Evolutionary conservation across 2,797 vertebrate species (phyloP), one percentile per base, ranked within the genome.

Genomic region (Oophaga sylvatica): DNA sequence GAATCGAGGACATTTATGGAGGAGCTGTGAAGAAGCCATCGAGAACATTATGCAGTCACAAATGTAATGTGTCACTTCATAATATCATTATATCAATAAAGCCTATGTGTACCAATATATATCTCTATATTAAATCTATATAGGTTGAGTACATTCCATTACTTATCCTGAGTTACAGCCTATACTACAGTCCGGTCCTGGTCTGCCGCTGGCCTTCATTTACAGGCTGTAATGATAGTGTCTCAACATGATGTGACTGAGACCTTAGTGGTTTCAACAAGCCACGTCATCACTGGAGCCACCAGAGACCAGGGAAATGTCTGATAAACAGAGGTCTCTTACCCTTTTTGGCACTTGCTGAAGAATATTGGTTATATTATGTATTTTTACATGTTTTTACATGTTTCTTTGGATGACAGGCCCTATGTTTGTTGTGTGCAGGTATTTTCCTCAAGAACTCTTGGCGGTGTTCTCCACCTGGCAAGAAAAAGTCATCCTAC

Each of bases 361-460:
- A 65, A 65, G 11, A 26, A 65, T 65, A 26, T 68, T 68, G 26
- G 12, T 68, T 29, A 68, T 67, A 26, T 26, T 13, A 13, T 29
- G 31, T 35, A 1, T 70, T 29, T 77, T n/a, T n/a, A n/a, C n/a
- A n/a, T n/a, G n/a, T n/a, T n/a, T n/a, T 80, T 59, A 26, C 20
- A 12, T 86, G 9, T 70, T 48, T 56, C 20, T 60, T 12, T 13
- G 53, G 35, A 41, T 41, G 35, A 41, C 35, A 41, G 35, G 35
- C 35, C 35, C 35, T 1, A 48, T 35, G n/a, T 41, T 68, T 35
- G n/a, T 60, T 29, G 53, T 7, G 5, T 8, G 0, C 93, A 99
- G 98, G 10, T 90, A 93, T 2, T 98, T 99, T 91, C 98, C 98
- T 0, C 95, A 94, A 0, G 98, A 99, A 92, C 92, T 99, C 60